A percentile compares a stretch with the other conserved stretches of the same genome.
Evolutionary conservation across 2,888 invertebrate species (phyloP).

Genomic region (Eilema sororculum): DNA sequence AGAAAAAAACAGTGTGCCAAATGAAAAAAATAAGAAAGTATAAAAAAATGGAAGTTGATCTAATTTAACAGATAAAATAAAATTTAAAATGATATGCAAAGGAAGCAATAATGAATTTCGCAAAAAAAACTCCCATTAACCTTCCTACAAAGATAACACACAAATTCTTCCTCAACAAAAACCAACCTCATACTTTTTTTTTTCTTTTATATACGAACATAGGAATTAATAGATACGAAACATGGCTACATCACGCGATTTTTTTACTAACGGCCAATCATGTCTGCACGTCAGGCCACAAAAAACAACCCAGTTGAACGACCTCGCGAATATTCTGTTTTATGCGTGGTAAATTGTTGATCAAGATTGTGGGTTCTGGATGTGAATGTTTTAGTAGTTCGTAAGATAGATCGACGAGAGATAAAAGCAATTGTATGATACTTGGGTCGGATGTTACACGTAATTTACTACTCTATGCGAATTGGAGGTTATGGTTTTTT

Average conservation of each 20-base stretch:
- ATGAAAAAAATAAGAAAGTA: background rate
- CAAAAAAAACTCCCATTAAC: background rate
- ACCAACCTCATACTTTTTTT: constrained; percentile 17
- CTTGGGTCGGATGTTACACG: background rate
- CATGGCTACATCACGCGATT: constrained; percentile 50
- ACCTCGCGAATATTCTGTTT: constrained; percentile 36
- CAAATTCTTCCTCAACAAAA: constrained; percentile 17
- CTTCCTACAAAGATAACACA: background rate
- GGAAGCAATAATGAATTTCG: background rate
- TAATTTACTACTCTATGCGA: background rate
- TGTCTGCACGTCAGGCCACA: constrained; percentile 36
- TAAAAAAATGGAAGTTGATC: background rate
- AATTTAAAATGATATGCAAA: background rate
- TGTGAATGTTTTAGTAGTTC: constrained; percentile 30
- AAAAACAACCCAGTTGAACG: constrained; percentile 47
- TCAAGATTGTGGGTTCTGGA: constrained; percentile 41
- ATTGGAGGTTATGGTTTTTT: background rate
- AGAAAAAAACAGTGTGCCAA: too few relatives aligned
- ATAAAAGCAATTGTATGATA: constrained; percentile 8
- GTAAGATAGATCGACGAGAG: constrained; percentile 14
- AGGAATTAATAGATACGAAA: constrained; percentile 35
- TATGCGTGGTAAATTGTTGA: constrained; percentile 48
- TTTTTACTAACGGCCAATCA: constrained; percentile 41
- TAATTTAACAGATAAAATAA: background rate
- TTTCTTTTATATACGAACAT: constrained; percentile 22